Base-by-base conservation (phyloP, 2,888 invertebrate genomes). In the Cecidostiba fungosa region DNA sequence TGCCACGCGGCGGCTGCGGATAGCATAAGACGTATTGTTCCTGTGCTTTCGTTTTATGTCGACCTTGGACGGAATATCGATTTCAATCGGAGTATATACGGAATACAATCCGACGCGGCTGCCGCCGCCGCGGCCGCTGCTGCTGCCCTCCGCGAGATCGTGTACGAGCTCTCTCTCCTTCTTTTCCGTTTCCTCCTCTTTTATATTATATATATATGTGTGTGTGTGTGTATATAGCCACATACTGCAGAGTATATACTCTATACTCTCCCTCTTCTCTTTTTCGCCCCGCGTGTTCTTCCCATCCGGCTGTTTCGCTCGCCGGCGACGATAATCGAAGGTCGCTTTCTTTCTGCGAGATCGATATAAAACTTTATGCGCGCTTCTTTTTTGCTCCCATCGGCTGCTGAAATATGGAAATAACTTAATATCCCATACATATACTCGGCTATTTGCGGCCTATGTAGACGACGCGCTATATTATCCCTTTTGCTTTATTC, bases 61-160 rank as follows among this genome's bases (percentile, higher is more conserved):
- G 91, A 90, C 91, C 90, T 91, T 90, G 90, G 89, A 82, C 84
- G 86, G 89, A 91, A 89, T 91, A 91, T 91, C 90, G 90, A 91
- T 91, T 91, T 91, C 91, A 91, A 90, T 91, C 90, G 89, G 88
- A 88, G 88, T 89, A 88, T 89, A 89, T 86, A 87, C 88, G 89
- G 89, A 90, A 89, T 88, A 90, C 90, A 91, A 91, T 91, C 90
- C 91, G 87, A 77, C 43, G 88, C 85, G 89, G 87, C n/a, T 1
- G n/a, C n/a, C n/a, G n/a, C n/a, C n/a, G 70, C 70, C 14, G 19
- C 19, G 23, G 36, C 14, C n/a, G 23, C 39, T 39, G 72, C 43
- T 8, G 19, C 39, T 39, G 36, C 19, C 36, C 36, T 23, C 23
- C 12, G 14, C 86, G 85, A 87, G 86, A 82, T 87, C 79, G 76